A percentile compares a stretch with the other conserved stretches of the same genome.
phyloP scores from a whole-genome alignment of 37 sponge, comb jelly and placozoan species.

The Ephydatia muelleri region DNA sequence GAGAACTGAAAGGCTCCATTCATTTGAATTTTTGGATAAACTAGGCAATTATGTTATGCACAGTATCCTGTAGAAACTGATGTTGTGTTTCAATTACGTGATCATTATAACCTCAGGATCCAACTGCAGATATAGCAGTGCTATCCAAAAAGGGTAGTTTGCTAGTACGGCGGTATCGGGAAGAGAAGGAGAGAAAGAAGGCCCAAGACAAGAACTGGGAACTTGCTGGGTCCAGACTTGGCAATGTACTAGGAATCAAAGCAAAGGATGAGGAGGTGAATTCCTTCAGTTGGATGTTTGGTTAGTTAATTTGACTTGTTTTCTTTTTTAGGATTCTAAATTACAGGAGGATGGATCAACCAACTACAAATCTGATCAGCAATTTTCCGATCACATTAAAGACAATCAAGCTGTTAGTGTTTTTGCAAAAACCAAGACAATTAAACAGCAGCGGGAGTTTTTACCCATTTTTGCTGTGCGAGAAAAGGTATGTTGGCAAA shows the following conservation, averaged over 20 bases:
- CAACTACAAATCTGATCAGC: conserved; percentile 89
- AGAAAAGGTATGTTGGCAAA: conserved; percentile 60
- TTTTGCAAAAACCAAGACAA: conserved; percentile 90
- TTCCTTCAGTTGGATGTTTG: neutral
- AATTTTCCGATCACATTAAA: conserved; percentile 93
- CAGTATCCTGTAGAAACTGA: too few species aligned
- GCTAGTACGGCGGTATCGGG: conserved; percentile 84
- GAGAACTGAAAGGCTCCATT: too few species aligned
- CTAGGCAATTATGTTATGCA: too few species aligned
- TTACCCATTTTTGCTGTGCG: conserved; percentile 94
- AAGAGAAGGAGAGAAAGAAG: conserved; percentile 97
- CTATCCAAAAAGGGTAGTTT: conserved; percentile 92
- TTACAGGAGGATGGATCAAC: conserved; percentile 64
- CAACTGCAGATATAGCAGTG: conserved; percentile 96
- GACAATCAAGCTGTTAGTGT: conserved; percentile 83
- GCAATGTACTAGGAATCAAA: conserved; percentile 95
- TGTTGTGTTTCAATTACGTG: too few species aligned
- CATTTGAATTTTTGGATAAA: too few species aligned
- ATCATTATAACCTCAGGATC: conserved; percentile 67
- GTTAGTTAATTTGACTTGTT: neutral
- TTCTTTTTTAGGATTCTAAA: conserved; percentile 52
- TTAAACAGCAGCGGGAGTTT: conserved; percentile 93
- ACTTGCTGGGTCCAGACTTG: conserved; percentile 93
- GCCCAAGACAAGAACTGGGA: conserved; percentile 98
- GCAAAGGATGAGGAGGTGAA: conserved; percentile 74